phyloP scores from a whole-genome alignment of 2,797 vertebrate species.

The Tokudaia muenninki region DNA sequence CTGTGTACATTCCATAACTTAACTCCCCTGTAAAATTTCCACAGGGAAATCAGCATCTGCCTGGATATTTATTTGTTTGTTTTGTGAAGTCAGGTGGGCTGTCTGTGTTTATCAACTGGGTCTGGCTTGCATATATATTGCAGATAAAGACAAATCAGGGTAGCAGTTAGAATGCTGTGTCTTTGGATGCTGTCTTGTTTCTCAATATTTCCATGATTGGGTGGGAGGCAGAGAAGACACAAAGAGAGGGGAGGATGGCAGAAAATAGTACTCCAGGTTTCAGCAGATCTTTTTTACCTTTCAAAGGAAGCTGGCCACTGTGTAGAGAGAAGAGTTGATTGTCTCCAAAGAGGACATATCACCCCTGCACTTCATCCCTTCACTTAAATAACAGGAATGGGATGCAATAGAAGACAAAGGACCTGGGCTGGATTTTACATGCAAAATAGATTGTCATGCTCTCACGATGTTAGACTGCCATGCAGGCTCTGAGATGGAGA shows the following conservation, averaged over 20 bases:
- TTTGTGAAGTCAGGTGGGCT: slow-evolving; percentile 70
- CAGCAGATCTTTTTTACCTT: neutral
- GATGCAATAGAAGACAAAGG: neutral
- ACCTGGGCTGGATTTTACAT: neutral
- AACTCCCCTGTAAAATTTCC: slow-evolving; percentile 77
- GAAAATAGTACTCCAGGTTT: neutral
- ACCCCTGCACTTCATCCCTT: neutral
- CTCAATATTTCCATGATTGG: slow-evolving; percentile 45
- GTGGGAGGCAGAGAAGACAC: slow-evolving; percentile 3
- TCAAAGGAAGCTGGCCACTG: neutral
- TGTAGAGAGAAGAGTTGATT: neutral
- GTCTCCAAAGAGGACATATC: neutral
- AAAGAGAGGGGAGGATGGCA: neutral
- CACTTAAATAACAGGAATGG: neutral
- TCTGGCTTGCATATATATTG: slow-evolving; percentile 77
- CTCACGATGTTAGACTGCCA: neutral
- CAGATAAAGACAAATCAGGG: slow-evolving; percentile 72
- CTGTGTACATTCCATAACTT: slow-evolving; percentile 78
- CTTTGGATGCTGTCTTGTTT: slow-evolving; percentile 47
- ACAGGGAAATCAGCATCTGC: slow-evolving; percentile 76
- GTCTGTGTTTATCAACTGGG: slow-evolving; percentile 75
- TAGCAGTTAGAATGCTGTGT: slow-evolving; percentile 50
- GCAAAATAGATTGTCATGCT: neutral
- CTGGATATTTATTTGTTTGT: slow-evolving; percentile 80
- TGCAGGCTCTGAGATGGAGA: neutral